Evolutionary conservation across 2,888 invertebrate species (phyloP), one percentile per base, ranked within the genome.

Genomic region (Metopia argyrocephala): DNA sequence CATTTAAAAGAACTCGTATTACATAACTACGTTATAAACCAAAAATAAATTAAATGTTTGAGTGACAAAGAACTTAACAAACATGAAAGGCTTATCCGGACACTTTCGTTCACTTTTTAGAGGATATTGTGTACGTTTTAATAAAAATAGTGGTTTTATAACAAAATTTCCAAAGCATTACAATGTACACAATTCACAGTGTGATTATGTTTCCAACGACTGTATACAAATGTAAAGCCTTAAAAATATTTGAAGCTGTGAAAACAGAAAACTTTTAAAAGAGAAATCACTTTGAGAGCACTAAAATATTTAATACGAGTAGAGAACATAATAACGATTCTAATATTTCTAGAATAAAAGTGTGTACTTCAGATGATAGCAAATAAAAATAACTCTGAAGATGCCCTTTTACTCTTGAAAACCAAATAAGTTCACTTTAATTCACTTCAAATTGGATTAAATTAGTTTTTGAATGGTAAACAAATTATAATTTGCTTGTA

Each of bases 91-190:
- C n/a, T n/a, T n/a, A n/a, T n/a, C n/a, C n/a, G n/a, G n/a, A n/a
- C n/a, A n/a, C n/a, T n/a, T n/a, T n/a, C n/a, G n/a, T n/a, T n/a
- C n/a, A n/a, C n/a, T n/a, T n/a, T n/a, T n/a, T n/a, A n/a, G n/a
- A n/a, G n/a, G n/a, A n/a, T n/a, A n/a, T n/a, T n/a, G n/a, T n/a
- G n/a, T n/a, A n/a, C n/a, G n/a, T n/a, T n/a, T n/a, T n/a, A n/a
- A 2, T 25, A 2, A 38, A 15, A 12, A 15, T 2, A 28, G 31
- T 27, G 28, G 28, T 28, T 6, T 21, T 38, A 7, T 3, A 61
- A 45, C 59, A 69, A 69, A 76, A 69, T 56, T 62, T 64, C 69
- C 56, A 76, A 76, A 69, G 48, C 76, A 69, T 76, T 12, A 69
- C 76, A 69, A 64, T 69, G 76, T 76, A 76, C 76, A 76, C 76